Evolutionary conservation across 2,113 vertebrate genomes (phyloP), one percentile per base, ranked within the genome.

Genomic region (Lycocorax pyrrhopterus): DNA sequence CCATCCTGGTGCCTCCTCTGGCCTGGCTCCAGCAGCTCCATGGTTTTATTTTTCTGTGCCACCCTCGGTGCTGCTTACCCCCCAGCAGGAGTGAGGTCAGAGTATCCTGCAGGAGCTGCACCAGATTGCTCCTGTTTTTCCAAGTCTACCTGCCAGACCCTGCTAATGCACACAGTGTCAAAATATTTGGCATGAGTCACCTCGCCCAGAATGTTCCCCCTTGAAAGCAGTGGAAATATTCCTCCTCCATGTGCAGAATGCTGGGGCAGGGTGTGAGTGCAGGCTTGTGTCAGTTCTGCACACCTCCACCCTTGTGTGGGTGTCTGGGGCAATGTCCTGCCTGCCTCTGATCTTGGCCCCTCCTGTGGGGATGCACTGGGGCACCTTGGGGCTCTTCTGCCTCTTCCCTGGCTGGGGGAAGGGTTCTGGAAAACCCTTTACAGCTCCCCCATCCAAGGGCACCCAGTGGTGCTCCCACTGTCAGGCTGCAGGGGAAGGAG

Each of bases 101-200:
- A 1, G 7, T 10, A 37, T 33, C 73, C 85, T 47, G 32, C 39
- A 71, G 76, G 47, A 75, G 43, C 5, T n/a, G 72, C 77, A 52
- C 30, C 39, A 59, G 58, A 18, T 9, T 8, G 27, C 55, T 92
- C 49, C 74, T 80, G 73, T 59, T 92, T 89, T 90, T 81, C 93
- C 89, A 81, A 64, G 49, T 82, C 59, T 39, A 81, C 77, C 91
- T 90, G 63, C 93, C 93, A 90, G 88, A 51, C 55, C 41, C 60
- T 66, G 72, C 51, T 83, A 71, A 80, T 49, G 77, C 69, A 68
- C 55, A 52, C 44, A 55, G 26, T 2, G 0, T 49, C 33, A 51
- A 84, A 81, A 41, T n/a, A 46, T 13, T 56, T 64, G 85, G 68
- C 51, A 8, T 23, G 78, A 77, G 77, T 87, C 91, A 87, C 69